Percentiles rank a stretch among this genome's conserved stretches.
Conservation (phyloP, 2,113 vertebrate species). For the Leptocoma aspasia region DNA sequence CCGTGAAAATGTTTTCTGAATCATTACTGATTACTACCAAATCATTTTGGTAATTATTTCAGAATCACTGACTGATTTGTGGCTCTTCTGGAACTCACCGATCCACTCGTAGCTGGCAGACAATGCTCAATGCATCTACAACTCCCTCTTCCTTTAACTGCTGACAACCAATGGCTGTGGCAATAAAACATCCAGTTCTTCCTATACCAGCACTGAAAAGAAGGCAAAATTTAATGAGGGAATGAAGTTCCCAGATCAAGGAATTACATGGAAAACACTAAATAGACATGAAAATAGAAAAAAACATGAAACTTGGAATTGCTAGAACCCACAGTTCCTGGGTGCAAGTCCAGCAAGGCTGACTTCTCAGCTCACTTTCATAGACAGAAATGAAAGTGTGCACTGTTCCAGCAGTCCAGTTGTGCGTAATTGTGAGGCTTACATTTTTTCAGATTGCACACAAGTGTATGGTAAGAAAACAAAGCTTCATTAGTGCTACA, state of each 20-base stretch:
- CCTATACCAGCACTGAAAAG: slow-evolving; percentile 91
- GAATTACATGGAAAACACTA: neutral
- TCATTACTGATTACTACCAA: neutral
- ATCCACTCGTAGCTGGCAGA: slow-evolving; percentile 89
- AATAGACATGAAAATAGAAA: neutral
- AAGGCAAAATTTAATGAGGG: neutral
- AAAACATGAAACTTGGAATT: neutral
- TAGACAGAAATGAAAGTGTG: neutral
- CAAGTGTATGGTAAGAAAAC: neutral
- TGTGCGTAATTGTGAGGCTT: neutral
- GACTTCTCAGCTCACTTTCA: neutral
- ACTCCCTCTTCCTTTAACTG: slow-evolving; percentile 87
- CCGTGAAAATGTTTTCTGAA: neutral
- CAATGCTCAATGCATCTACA: slow-evolving; percentile 88
- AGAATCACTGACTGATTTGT: neutral
- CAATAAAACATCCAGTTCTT: slow-evolving; percentile 96
- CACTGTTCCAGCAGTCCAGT: neutral
- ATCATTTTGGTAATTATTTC: neutral
- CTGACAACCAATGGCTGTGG: slow-evolving; percentile 88
- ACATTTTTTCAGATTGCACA: neutral
- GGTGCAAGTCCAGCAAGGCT: neutral
- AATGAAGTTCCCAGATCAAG: neutral
- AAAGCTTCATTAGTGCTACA: neutral
- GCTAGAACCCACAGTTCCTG: neutral
- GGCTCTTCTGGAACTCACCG: slow-evolving; percentile 74